Percentiles rank a stretch among this genome's conserved stretches.
Conservation (phyloP, 2,797 vertebrate genomes). For the Cossypha dichroa region DNA sequence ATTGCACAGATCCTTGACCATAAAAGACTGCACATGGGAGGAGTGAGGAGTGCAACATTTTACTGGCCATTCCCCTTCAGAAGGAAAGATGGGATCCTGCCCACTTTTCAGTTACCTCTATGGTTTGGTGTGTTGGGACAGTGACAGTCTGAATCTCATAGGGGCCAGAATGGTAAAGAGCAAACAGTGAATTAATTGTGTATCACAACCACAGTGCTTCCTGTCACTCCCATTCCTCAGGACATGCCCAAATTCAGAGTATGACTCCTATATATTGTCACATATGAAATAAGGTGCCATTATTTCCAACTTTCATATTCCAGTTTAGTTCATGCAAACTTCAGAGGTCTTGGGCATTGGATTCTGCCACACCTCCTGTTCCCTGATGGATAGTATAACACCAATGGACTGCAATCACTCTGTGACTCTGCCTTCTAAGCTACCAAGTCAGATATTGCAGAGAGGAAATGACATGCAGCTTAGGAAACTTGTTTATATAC, state of each 20-base stretch:
- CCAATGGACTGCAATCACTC: neutral
- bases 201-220: neutral
- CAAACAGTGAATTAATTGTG: constrained; percentile 3
- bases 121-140: neutral
- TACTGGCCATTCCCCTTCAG: neutral
- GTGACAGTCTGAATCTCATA: neutral
- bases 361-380: neutral
- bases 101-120: neutral
- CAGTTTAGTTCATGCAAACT: neutral
- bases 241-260: neutral
- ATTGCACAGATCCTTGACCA: fast-evolving
- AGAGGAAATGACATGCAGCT: constrained; percentile 25
- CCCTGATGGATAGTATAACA: neutral
- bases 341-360: neutral
- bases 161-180: neutral
- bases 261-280: neutral
- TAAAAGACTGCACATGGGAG: neutral
- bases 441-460: neutral
- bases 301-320: neutral
- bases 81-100: neutral
- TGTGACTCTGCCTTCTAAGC: neutral
- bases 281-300: neutral
- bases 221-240: neutral
- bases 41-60: neutral
- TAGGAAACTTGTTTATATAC: constrained; percentile 16